Conservation (phyloP, 2,888 invertebrate genomes). For the Orchestes rusci region DNA sequence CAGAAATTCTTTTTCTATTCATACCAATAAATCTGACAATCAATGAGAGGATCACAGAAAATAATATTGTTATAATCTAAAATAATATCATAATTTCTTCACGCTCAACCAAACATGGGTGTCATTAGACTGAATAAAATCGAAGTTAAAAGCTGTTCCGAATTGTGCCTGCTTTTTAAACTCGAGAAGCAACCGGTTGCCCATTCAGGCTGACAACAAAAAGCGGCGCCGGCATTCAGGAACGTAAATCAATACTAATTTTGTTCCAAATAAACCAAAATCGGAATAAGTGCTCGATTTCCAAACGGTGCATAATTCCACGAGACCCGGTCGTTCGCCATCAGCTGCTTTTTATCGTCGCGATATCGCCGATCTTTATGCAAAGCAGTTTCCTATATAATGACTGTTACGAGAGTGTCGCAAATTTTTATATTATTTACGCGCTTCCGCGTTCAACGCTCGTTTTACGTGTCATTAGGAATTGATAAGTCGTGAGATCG, state of each 20-base stretch:
- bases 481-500: conserved; percentile 43
- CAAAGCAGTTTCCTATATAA: conserved; percentile 46
- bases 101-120: no score
- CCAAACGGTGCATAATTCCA: conserved; percentile 33
- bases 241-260: conserved; percentile 41
- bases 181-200: conserved; percentile 23
- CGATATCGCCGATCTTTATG: conserved; percentile 40
- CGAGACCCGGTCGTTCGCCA: no score
- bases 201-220: no score
- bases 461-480: conserved; percentile 46
- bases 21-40: no score
- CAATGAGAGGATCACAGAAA: no score
- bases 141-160: neutral
- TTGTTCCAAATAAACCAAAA: conserved; percentile 31
- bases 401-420: conserved; percentile 34
- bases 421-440: conserved; percentile 44
- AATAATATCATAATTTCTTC: no score
- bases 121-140: no score
- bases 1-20: no score
- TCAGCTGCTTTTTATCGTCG: conserved; percentile 38
- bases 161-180: conserved; percentile 17
- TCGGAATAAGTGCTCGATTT: conserved; percentile 38
- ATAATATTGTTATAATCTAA: no score
- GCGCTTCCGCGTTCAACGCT: conserved; percentile 40
- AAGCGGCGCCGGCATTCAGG: no score